Evolutionary conservation across 2,797 vertebrate species (phyloP).

Genomic region (Hapalemur alaotrensis): DNA sequence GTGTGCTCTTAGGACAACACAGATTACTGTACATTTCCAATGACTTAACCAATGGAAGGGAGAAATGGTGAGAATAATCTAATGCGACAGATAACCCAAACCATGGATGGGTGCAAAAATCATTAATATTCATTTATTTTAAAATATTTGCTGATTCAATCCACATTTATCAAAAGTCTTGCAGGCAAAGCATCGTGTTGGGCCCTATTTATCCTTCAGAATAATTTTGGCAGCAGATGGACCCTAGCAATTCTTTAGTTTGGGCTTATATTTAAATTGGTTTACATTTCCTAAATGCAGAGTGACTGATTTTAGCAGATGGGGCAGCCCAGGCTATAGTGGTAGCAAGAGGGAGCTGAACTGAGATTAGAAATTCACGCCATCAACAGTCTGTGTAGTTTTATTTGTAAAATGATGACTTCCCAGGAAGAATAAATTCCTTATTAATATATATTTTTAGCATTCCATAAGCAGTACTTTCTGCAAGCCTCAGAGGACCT

Average conservation of each 20-base stretch:
- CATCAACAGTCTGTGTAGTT: neutral
- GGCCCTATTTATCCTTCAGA: neutral
- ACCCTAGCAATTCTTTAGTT: neutral
- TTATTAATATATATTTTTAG: neutral
- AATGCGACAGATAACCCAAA: slow-evolving; percentile 38
- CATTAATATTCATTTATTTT: slow-evolving; percentile 54
- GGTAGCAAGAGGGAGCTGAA: neutral
- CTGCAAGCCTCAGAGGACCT: neutral
- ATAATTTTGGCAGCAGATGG: slow-evolving; percentile 28
- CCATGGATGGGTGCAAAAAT: neutral
- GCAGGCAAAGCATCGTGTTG: neutral
- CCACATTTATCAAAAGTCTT: slow-evolving; percentile 41
- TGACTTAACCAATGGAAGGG: neutral
- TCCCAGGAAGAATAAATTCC: neutral
- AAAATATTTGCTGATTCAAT: slow-evolving; percentile 19
- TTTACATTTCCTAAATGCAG: neutral
- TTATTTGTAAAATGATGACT: slow-evolving; percentile 18
- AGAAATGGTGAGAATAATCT: slow-evolving; percentile 37
- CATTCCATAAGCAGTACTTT: neutral
- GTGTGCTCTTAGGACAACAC: neutral
- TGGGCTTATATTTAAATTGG: slow-evolving; percentile 13
- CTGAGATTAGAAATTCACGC: slow-evolving; percentile 2
- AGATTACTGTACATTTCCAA: neutral
- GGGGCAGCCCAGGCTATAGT: neutral
- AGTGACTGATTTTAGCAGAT: slow-evolving; percentile 5